These are phyloP conservation scores for Goniozus legneri DNA, from an alignment of 1,140 invertebrate species.

Conservation along the genomic window DNA sequence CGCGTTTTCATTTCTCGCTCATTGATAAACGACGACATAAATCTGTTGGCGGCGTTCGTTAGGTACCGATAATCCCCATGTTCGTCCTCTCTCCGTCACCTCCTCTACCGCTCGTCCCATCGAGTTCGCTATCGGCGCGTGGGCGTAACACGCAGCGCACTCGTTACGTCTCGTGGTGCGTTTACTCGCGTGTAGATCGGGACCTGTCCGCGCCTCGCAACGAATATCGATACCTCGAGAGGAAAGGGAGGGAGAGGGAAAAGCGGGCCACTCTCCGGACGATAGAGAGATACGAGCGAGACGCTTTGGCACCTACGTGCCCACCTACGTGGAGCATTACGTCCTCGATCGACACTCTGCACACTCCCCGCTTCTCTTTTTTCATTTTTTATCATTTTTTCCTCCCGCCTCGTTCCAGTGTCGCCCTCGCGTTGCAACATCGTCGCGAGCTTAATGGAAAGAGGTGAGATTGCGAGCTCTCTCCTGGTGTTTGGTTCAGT, in stretches of 20 bases:
- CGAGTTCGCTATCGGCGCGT: neutral
- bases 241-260: no score
- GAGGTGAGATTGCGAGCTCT: no score
- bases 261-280: neutral
- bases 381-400: no score
- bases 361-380: no score
- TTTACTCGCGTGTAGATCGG: neutral
- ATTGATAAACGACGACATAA: neutral
- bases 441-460: no score
- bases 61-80: neutral
- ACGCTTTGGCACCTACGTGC: no score
- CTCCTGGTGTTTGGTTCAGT: no score
- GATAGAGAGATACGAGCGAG: neutral
- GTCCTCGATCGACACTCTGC: no score
- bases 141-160: neutral
- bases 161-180: neutral
- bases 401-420: no score
- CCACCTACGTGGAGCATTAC: no score
- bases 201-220: neutral
- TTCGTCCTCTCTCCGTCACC: slow-evolving; percentile 5
- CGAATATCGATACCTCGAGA: no score
- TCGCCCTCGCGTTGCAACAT: no score
- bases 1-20: neutral
- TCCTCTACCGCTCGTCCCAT: neutral
- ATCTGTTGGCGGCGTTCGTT: neutral